Base-by-base conservation (phyloP, 2,888 invertebrate genomes). In the Darwinula stevensoni region DNA sequence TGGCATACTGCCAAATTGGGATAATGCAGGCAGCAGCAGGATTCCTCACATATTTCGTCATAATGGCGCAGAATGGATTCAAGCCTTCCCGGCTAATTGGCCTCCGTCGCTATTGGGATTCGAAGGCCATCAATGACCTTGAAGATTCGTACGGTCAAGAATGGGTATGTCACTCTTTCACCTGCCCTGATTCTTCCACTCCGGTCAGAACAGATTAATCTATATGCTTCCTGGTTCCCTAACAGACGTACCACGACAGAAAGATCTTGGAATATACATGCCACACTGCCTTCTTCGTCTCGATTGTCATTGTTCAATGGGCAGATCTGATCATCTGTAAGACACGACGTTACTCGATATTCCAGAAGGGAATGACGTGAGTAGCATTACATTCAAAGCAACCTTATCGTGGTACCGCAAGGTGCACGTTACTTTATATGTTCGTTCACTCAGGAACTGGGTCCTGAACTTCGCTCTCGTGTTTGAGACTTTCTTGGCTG, bases 381-480 rank as follows among this genome's bases (percentile, higher is more conserved):
- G 45, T 41, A n/a, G n/a, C n/a, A n/a, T n/a, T n/a, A 14, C 17
- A 17, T n/a, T n/a, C n/a, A n/a, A n/a, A n/a, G n/a, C n/a, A n/a
- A n/a, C n/a, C n/a, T n/a, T n/a, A n/a, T n/a, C n/a, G n/a, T n/a
- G n/a, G n/a, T n/a, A n/a, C n/a, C n/a, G n/a, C n/a, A n/a, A n/a
- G n/a, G n/a, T n/a, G n/a, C n/a, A n/a, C n/a, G n/a, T n/a, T n/a
- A n/a, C n/a, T n/a, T n/a, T n/a, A n/a, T n/a, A n/a, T n/a, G n/a
- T n/a, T n/a, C n/a, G n/a, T 32, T 17, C 33, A 17, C 17, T 4
- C 16, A 37, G 37, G n/a, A 69, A 69, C 41, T 61, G 62, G 47
- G 56, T 63, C 3, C 45, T 69, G 22, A 67, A 67, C 42, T 41
- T 58, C 1, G 63, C 65, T 37, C 58, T 69, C 32, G 30, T 65